These are phyloP conservation scores for Osmerus eperlanus DNA, from an alignment of 2,113 vertebrate genomes.

Conservation along the genomic window DNA sequence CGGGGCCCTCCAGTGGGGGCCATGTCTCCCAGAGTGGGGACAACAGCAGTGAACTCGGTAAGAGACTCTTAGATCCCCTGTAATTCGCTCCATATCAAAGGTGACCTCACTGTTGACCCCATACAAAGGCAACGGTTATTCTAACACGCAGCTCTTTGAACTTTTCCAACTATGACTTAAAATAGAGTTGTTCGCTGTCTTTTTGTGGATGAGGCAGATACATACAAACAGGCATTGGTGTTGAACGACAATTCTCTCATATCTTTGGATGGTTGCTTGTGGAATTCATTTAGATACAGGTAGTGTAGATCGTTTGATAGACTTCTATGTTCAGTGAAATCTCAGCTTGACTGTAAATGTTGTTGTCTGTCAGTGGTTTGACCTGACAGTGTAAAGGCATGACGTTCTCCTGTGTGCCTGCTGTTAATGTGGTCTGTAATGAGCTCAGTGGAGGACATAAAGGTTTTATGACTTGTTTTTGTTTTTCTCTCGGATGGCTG, in stretches of 20 bases:
- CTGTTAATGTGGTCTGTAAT: conserved; percentile 38
- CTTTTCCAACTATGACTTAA: conserved; percentile 8
- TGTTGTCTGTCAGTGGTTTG: neutral
- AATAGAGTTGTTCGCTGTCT: neutral
- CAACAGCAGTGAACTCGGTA: conserved; percentile 97
- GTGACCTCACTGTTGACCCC: conserved; percentile 37
- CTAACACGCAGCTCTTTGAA: neutral
- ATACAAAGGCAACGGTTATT: neutral
- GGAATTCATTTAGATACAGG: too few relatives aligned
- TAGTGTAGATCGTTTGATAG: too few relatives aligned
- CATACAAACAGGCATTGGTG: neutral
- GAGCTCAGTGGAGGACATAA: conserved; percentile 46
- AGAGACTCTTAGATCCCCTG: conserved; percentile 52
- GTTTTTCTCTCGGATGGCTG: conserved; percentile 43
- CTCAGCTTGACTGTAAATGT: neutral
- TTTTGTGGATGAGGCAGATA: neutral
- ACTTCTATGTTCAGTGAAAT: too few relatives aligned
- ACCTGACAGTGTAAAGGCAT: neutral
- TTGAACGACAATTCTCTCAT: neutral
- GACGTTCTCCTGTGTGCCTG: conserved; percentile 18
- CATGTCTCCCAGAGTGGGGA: conserved; percentile 95
- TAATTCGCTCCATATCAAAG: conserved; percentile 44
- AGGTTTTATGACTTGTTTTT: conserved; percentile 61
- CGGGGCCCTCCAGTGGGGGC: conserved; percentile 93
- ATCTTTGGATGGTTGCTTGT: too few relatives aligned